These are phyloP conservation scores for Lycocerus yunnanus DNA, from an alignment of 2,888 invertebrate genomes.

Conservation along the genomic window DNA sequence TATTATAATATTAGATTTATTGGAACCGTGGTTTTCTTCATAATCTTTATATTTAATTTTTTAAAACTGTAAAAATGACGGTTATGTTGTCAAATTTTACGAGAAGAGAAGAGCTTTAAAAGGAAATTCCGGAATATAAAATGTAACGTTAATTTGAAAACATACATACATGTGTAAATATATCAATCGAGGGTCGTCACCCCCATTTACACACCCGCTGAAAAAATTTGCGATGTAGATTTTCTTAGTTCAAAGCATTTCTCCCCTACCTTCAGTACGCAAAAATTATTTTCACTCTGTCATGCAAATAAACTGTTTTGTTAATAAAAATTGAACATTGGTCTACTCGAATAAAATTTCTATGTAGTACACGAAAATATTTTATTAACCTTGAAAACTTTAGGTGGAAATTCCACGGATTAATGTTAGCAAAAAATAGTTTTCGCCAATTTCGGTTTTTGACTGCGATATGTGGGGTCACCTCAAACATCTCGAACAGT, in stretches of 20 bases:
- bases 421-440: neutral
- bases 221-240: conserved; percentile 34
- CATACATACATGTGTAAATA: conserved; percentile 31
- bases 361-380: neutral
- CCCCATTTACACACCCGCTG: conserved; percentile 22
- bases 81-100: neutral
- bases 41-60: neutral
- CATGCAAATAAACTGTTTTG: conserved; percentile 33
- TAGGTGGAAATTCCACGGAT: neutral
- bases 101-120: neutral
- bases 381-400: neutral
- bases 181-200: conserved; percentile 29
- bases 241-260: conserved; percentile 29
- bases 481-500: neutral
- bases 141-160: conserved; percentile 12
- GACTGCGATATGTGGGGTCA: neutral
- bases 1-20: no score
- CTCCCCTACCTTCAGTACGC: conserved; percentile 13
- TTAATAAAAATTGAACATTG: conserved; percentile 1
- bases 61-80: neutral
- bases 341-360: neutral
- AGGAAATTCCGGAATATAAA: neutral
- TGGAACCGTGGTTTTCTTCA: neutral
- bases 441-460: neutral
- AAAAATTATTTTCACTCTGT: conserved; percentile 31